phyloP scores from a whole-genome alignment of 92 coral and sea anemone genomes.

The Phenganax marumi region DNA sequence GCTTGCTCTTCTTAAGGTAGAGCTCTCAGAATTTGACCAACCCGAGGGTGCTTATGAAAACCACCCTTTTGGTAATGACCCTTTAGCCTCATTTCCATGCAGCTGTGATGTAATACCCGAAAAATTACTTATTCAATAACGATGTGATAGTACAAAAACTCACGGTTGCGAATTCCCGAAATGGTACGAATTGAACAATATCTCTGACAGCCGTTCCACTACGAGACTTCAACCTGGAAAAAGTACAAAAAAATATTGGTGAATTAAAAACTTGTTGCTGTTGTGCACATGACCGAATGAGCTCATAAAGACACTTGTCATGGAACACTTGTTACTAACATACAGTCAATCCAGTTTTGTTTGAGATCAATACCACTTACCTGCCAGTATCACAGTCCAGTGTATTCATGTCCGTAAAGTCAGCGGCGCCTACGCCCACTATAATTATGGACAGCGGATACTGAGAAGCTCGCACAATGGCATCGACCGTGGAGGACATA shows the following conservation, averaged over 20 bases:
- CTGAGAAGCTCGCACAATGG: constrained; percentile 81
- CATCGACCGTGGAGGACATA: constrained; percentile 82
- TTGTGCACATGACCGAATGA: background rate
- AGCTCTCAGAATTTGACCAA: too few species aligned
- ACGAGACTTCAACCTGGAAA: constrained; percentile 70
- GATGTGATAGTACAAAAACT: constrained; percentile 14
- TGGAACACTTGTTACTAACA: too few species aligned
- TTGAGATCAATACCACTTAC: constrained; percentile 43
- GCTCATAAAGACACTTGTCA: too few species aligned
- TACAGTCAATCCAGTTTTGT: background rate
- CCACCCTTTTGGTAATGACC: too few species aligned
- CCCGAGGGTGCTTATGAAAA: too few species aligned
- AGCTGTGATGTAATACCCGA: too few species aligned
- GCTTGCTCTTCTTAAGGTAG: too few species aligned
- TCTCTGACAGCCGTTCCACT: constrained; percentile 78
- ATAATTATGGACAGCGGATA: constrained; percentile 91
- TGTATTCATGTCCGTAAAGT: constrained; percentile 90
- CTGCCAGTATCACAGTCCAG: constrained; percentile 91
- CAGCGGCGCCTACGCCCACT: constrained; percentile 90
- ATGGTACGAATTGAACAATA: constrained; percentile 97
- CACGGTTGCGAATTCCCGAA: constrained; percentile 77
- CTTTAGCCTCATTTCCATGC: too few species aligned
- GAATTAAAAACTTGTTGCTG: background rate
- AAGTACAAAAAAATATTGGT: background rate
- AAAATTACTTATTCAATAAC: background rate